Conservation (phyloP, 2,797 vertebrate genomes). For the Typhlichthys subterraneus region DNA sequence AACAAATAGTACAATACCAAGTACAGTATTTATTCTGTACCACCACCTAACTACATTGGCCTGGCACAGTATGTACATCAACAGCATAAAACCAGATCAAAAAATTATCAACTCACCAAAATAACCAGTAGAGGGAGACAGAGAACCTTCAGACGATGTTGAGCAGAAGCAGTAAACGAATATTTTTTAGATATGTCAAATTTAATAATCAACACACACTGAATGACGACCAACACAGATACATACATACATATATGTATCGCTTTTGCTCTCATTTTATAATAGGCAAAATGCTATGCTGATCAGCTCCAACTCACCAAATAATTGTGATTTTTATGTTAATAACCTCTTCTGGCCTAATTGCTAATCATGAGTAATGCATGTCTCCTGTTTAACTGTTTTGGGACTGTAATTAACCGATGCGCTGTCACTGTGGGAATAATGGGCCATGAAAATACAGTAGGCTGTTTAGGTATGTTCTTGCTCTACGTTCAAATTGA, state of each 20-base stretch:
- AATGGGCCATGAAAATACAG: background rate
- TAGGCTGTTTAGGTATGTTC: background rate
- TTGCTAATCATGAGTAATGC: background rate
- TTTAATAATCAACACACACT: background rate
- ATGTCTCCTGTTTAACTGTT: background rate
- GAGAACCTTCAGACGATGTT: slow-evolving; percentile 12
- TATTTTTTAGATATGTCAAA: too few species aligned
- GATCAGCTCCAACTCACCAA: background rate
- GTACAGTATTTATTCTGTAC: too few species aligned
- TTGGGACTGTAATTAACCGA: slow-evolving; percentile 10
- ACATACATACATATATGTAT: slow-evolving; percentile 8
- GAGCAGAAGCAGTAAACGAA: background rate
- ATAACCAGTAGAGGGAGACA: slow-evolving; percentile 55
- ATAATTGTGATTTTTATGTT: background rate
- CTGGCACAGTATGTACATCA: too few species aligned
- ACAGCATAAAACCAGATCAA: too few species aligned
- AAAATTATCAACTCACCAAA: background rate
- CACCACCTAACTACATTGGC: too few species aligned
- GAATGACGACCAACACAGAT: background rate
- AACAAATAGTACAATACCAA: too few species aligned
- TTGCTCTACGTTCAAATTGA: slow-evolving; percentile 10
- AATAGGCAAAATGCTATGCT: background rate
- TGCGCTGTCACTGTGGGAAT: background rate
- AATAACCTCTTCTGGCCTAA: background rate
- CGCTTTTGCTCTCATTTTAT: background rate